A percentile compares a stretch with the other conserved stretches of the same genome.
Conservation (phyloP, 2,113 vertebrate genomes). For the Rhinogobius similis region DNA sequence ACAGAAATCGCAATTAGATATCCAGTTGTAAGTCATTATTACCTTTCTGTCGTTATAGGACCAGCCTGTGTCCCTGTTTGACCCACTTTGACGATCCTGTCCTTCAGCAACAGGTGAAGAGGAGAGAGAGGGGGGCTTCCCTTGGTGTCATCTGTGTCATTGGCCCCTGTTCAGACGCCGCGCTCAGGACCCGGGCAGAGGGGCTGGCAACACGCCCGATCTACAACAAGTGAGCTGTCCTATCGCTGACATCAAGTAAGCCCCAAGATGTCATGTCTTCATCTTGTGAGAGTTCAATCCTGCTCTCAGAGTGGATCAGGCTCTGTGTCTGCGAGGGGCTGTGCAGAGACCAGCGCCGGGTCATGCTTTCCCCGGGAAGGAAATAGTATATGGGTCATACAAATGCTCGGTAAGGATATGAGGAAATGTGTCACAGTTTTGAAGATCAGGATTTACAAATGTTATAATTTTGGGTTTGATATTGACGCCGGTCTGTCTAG, state of each 20-base stretch:
- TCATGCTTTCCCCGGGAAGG: slow-evolving; percentile 52
- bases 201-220: slow-evolving; percentile 72
- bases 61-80: slow-evolving; percentile 44
- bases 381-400: slow-evolving; percentile 38
- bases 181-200: slow-evolving; percentile 64
- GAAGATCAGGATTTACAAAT: not conserved
- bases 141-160: slow-evolving; percentile 61
- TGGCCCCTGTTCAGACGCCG: slow-evolving; percentile 64
- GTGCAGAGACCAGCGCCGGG: slow-evolving; percentile 54
- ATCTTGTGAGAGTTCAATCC: slow-evolving; percentile 73
- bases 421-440: not conserved
- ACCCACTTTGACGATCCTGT: slow-evolving; percentile 65
- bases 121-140: slow-evolving; percentile 36
- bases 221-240: slow-evolving; percentile 77
- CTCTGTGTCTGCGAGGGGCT: slow-evolving; percentile 58
- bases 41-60: not conserved
- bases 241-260: slow-evolving; percentile 71
- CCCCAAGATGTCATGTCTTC: slow-evolving; percentile 74
- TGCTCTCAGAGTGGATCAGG: slow-evolving; percentile 67
- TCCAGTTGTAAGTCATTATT: not conserved
- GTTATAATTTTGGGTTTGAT: not conserved
- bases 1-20: too few species aligned
- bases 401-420: slow-evolving; percentile 33
- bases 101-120: slow-evolving; percentile 73
- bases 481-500: too few species aligned